Conservation (phyloP, 1,140 invertebrate species). For the Olivierus martensii region DNA sequence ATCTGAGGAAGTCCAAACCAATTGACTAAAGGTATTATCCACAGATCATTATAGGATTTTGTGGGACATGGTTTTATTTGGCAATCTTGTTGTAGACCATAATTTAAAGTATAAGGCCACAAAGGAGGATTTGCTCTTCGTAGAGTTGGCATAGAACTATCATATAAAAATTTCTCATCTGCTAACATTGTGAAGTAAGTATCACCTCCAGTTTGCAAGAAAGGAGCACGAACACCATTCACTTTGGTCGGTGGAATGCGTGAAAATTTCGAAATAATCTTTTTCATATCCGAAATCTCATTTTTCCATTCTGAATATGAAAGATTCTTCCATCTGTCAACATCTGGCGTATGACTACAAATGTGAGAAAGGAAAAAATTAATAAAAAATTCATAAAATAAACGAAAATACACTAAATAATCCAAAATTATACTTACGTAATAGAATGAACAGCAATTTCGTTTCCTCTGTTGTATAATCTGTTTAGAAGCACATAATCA, state of each 20-base stretch:
- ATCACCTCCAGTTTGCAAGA: conserved; percentile 47
- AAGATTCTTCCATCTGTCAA: conserved; percentile 52
- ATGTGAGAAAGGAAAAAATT: background rate
- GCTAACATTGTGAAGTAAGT: conserved; percentile 26
- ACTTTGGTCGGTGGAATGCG: conserved; percentile 35
- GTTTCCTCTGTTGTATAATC: conserved; percentile 36
- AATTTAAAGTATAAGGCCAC: conserved; percentile 22
- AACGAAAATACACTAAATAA: background rate
- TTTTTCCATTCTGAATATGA: conserved; percentile 32
- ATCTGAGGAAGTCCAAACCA: conserved; percentile 47
- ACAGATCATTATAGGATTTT: conserved; percentile 15
- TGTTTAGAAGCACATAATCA: conserved; percentile 37
- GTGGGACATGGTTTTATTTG: conserved; percentile 22
- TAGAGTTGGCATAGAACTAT: conserved; percentile 20
- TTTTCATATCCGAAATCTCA: conserved; percentile 27
- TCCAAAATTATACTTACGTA: conserved; percentile 27
- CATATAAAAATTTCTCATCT: conserved; percentile 19
- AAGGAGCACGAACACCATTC: conserved; percentile 41
- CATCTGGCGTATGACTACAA: conserved; percentile 43
- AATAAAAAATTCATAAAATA: background rate
- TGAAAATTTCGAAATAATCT: conserved; percentile 21
- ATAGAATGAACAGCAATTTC: conserved; percentile 41
- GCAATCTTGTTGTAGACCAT: conserved; percentile 17
- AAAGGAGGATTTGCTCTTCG: conserved; percentile 12
- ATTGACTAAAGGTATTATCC: conserved; percentile 22